Base-by-base conservation (phyloP, 2,888 invertebrate species). In the Sturmia bella region DNA sequence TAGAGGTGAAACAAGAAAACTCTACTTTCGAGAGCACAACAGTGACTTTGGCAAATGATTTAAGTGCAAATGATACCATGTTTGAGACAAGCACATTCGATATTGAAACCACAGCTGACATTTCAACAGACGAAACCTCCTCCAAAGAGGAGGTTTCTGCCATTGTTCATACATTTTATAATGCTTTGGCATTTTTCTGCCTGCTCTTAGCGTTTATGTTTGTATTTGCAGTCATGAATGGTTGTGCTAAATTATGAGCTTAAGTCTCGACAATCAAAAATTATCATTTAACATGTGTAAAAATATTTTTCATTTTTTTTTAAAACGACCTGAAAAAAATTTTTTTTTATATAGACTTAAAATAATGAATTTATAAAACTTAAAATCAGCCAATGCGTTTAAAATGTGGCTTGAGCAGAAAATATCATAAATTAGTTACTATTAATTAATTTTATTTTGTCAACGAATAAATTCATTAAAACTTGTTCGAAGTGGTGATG, bases 221-320 rank as follows among this genome's bases (percentile, higher is more conserved):
- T 68, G 11, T 39, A 15, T 3, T 50, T 0, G 21, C 75, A 13
- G 75, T 68, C 0, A 4, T 66, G 2, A 9, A n/a, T 27, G 66
- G 66, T 13, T 66, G 74, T 27, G 48, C 52, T n/a, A 76, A 68
- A 15, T 48, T 76, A 3, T 68, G 52, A 59, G 27, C 27, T 27
- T 27, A n/a, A 39, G 21, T 21, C 37, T 11, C 21, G 0, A 6
- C 11, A 11, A 48, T 13, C 4, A n/a, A n/a, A 21, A 37, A 50
- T 13, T 13, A 11, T 19, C 2, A 41, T n/a, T 17, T 39, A 52
- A 24, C n/a, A 52, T 24, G 1, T 13, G 2, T 12, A n/a, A 41
- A 45, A 4, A 43, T n/a, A 15, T 43, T 2, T 43, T 15, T 45
- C 17, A 17, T 17, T 6, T 45, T 3, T 45, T 45, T n/a, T 15